Percentiles rank a stretch among this genome's conserved stretches.
phyloP scores from a whole-genome alignment of 2,113 vertebrate genomes.

The Arizona elegans region DNA sequence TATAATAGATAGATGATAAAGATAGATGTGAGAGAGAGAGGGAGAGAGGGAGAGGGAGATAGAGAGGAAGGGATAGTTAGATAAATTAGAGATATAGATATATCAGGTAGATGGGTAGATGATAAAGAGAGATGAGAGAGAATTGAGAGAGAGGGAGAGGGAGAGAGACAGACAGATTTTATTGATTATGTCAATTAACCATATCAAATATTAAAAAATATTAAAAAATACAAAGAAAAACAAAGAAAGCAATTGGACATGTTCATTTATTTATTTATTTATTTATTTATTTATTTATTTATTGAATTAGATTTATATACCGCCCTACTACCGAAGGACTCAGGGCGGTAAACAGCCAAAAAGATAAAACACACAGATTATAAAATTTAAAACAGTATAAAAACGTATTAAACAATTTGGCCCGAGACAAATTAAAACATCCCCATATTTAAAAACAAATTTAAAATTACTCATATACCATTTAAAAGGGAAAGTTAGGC shows the following conservation, averaged over 20 bases:
- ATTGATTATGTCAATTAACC: neutral
- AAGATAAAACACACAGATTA: too few species aligned
- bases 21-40: neutral
- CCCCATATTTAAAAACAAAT: too few species aligned
- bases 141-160: neutral
- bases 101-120: neutral
- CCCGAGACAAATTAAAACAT: too few species aligned
- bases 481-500: too few species aligned
- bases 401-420: too few species aligned
- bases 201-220: neutral
- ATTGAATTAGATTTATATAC: too few species aligned
- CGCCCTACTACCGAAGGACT: too few species aligned
- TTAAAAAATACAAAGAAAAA: neutral
- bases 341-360: too few species aligned
- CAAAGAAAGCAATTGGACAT: neutral
- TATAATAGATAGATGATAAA: neutral
- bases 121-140: neutral
- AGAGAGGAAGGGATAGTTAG: neutral
- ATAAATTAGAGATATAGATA: neutral
- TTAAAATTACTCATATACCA: too few species aligned
- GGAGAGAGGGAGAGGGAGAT: neutral
- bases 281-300: too few species aligned
- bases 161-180: neutral
- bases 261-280: neutral
- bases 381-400: too few species aligned